These are phyloP conservation scores for Athene cunicularia DNA, from an alignment of 2,113 vertebrate species.

Conservation along the genomic window DNA sequence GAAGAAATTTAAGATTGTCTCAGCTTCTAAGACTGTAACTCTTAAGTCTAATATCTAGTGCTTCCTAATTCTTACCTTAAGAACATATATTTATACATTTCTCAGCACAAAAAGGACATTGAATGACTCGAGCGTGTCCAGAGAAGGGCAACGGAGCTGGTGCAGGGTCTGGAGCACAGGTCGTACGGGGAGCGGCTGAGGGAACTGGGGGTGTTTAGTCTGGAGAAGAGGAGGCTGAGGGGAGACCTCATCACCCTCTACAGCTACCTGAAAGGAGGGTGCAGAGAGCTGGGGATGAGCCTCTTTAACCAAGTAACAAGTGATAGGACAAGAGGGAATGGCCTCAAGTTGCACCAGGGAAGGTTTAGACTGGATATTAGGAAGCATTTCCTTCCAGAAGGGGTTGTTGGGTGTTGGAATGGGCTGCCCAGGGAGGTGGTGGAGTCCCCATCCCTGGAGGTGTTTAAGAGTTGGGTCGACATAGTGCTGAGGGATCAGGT, in stretches of 20 bases:
- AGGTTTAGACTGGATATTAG: neutral
- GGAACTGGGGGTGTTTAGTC: too few relatives aligned
- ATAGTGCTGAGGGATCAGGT: too few relatives aligned
- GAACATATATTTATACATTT: neutral
- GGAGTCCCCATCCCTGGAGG: neutral
- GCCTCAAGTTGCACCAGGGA: neutral
- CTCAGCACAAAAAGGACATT: neutral
- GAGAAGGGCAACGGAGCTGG: neutral
- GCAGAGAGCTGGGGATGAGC: rapidly evolving
- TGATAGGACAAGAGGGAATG: too few relatives aligned
- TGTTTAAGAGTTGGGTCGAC: neutral
- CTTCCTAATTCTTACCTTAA: neutral
- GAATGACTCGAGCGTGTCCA: neutral
- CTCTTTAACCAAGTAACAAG: neutral
- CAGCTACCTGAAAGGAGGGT: neutral
- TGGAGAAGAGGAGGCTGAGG: too few relatives aligned
- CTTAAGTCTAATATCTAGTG: neutral
- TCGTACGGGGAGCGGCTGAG: neutral
- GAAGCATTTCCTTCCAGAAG: neutral
- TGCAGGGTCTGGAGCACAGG: neutral
- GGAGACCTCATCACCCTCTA: too few relatives aligned
- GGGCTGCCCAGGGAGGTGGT: neutral
- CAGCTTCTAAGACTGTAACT: neutral
- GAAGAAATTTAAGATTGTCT: neutral
- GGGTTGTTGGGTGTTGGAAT: neutral